A percentile compares a stretch with the other conserved stretches of the same genome.
Conservation (phyloP, 1,140 invertebrate genomes). For the Littorina saxatilis region DNA sequence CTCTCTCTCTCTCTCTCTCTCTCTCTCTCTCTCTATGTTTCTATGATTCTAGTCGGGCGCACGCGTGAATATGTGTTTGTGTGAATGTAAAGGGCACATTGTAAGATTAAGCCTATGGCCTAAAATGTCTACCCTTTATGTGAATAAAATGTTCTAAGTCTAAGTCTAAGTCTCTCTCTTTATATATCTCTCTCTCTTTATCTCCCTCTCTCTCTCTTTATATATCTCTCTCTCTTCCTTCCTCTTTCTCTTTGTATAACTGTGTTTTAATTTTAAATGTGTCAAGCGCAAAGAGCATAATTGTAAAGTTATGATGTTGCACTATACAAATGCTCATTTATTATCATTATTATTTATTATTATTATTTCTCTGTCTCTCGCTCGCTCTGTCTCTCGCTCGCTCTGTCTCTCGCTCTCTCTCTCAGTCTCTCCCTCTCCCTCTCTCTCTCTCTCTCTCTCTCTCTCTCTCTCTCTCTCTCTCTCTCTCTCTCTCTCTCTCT, state of each 20-base stretch:
- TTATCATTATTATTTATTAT: no score
- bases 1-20: no score
- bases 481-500: not conserved
- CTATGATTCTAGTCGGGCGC: not conserved
- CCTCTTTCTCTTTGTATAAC: not conserved
- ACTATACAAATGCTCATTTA: no score
- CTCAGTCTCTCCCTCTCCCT: not conserved
- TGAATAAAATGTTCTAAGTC: no score
- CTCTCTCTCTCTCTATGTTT: no score
- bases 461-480: conserved; percentile 2
- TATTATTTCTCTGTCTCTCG: not conserved
- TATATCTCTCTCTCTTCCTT: not conserved
- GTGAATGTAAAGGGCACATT: no score
- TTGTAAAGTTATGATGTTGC: no score
- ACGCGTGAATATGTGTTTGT: not conserved
- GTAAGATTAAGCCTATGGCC: no score
- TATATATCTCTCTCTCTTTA: not conserved
- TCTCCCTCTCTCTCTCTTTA: not conserved
- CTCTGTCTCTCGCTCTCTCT: not conserved
- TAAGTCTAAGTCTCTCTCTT: not conserved
- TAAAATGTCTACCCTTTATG: no score
- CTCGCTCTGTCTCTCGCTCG: not conserved
- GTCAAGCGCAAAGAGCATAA: no score
- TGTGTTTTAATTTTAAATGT: not conserved
- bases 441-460: not conserved